Evolutionary conservation across 2,888 invertebrate genomes (phyloP), one percentile per base, ranked within the genome.

Genomic region (Leptinotarsa tumamoca): DNA sequence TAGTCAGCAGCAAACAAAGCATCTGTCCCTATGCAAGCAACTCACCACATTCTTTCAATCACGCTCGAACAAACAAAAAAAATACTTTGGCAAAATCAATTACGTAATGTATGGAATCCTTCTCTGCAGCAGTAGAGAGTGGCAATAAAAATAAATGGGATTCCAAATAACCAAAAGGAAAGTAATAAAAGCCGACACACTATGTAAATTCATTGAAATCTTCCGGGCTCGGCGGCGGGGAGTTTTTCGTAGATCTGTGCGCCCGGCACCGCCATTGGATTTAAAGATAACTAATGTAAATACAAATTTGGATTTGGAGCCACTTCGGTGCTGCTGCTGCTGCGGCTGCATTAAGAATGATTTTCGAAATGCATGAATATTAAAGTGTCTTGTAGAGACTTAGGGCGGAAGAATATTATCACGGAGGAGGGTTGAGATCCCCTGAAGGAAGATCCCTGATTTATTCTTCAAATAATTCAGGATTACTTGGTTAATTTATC

Each of bases 131-230:
- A 73, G 76, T 69, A 71, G 78, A 63, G 51, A 68, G 56, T 49
- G 63, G 73, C 54, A 78, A 83, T 82, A 82, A 83, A 80, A 83
- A 82, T 80, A 82, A 82, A 81, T 82, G 82, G 79, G 76, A 75
- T 79, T 79, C 78, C 77, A 80, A 82, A 82, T 82, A 80, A 80
- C 79, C 77, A 77, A 76, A 81, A 80, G 78, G 78, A 82, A 81
- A 82, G 80, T 81, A 82, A 82, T 81, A 83, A 81, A 82, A 81
- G 78, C 81, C 77, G 79, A 80, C 81, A 80, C 78, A 74, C 81
- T 85, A 85, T 85, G 85, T 85, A 85, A 85, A 85, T 85, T 84
- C 85, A 85, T 85, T 85, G 84, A 85, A 85, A 85, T 85, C 84
- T 83, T 83, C 80, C 81, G 75, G 78, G 78, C 79, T 81, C 77